Conservation (phyloP, 2,113 vertebrate species). For the Aix galericulata region DNA sequence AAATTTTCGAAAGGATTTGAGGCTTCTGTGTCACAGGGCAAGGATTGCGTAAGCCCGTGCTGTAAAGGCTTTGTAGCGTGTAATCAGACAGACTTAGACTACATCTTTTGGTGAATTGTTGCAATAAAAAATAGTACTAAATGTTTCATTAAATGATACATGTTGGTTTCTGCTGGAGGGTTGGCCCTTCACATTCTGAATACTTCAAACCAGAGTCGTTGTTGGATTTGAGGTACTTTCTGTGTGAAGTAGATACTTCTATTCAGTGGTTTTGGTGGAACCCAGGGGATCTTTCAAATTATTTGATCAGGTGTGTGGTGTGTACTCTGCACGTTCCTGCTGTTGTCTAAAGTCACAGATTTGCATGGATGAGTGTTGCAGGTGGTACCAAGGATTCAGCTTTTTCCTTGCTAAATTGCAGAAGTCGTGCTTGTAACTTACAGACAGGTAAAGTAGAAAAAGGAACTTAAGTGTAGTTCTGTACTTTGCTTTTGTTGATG, state of each 20-base stretch:
- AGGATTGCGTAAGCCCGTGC: rapidly evolving
- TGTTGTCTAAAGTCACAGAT: background rate
- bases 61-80: rapidly evolving
- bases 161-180: background rate
- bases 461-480: background rate
- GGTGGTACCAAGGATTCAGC: background rate
- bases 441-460: background rate
- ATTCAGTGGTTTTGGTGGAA: background rate
- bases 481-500: background rate
- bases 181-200: background rate
- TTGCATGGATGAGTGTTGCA: background rate
- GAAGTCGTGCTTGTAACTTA: background rate
- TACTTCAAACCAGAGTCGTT: background rate
- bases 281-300: background rate
- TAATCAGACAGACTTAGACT: rapidly evolving
- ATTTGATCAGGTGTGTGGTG: background rate
- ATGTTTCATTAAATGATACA: rapidly evolving
- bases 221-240: background rate
- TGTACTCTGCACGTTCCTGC: background rate
- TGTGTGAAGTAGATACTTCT: background rate
- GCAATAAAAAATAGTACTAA: rapidly evolving
- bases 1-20: background rate
- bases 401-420: background rate
- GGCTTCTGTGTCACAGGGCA: background rate
- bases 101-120: background rate